Percentiles rank a stretch among this genome's conserved stretches.
phyloP scores from a whole-genome alignment of 2,888 invertebrate genomes.

The Odontothrips loti region DNA sequence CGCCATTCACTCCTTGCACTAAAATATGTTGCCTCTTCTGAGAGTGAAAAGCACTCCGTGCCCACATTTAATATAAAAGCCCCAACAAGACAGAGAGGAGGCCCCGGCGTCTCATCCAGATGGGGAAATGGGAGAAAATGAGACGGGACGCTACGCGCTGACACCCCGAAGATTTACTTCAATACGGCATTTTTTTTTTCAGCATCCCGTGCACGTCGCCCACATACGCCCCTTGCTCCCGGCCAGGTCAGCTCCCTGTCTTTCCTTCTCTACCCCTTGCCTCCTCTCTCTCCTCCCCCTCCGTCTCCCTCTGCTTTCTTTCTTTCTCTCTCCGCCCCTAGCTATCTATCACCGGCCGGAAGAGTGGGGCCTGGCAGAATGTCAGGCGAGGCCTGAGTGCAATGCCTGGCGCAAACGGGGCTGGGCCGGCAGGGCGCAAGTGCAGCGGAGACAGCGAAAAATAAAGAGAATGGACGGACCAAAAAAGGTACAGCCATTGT shows the following conservation, averaged over 20 bases:
- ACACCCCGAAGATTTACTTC: constrained; percentile 18
- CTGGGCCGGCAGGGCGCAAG: not conserved
- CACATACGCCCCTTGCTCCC: not conserved
- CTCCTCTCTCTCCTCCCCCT: not conserved
- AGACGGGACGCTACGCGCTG: constrained; percentile 9
- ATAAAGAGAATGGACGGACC: not conserved
- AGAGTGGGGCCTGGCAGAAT: constrained; percentile 14
- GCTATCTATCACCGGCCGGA: constrained; percentile 23
- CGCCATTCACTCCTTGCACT: no score
- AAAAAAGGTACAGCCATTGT: not conserved
- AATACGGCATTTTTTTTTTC: constrained; percentile 13
- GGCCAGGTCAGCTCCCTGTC: not conserved
- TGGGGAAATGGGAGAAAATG: constrained; percentile 3
- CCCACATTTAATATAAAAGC: not conserved
- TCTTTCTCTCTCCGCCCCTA: not conserved
- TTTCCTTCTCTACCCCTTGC: not conserved
- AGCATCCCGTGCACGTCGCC: constrained; percentile 13
- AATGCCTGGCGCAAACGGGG: not conserved
- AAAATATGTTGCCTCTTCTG: no score
- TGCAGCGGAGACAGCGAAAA: no score
- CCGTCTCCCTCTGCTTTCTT: not conserved
- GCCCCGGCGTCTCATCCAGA: not conserved
- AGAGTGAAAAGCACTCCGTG: no score
- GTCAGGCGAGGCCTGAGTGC: not conserved
- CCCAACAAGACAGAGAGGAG: not conserved